These are phyloP conservation scores for Nyctibius bracteatus DNA, from an alignment of 2,113 vertebrate species.

Conservation along the genomic window DNA sequence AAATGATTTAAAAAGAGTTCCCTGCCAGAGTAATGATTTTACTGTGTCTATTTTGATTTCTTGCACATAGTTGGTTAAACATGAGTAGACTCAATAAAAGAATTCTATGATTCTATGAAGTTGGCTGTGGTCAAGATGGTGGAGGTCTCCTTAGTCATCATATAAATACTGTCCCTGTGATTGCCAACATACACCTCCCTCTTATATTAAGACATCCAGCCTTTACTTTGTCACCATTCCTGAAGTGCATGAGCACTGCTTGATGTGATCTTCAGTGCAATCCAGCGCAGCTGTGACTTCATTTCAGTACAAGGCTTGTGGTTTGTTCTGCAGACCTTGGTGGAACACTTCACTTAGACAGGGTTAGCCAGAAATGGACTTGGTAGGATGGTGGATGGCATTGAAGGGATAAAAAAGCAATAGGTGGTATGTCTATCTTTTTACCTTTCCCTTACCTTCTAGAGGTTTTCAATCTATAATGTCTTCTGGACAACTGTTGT, in stretches of 20 bases:
- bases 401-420: neutral
- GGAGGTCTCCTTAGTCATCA: neutral
- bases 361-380: neutral
- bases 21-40: neutral
- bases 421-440: neutral
- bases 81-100: neutral
- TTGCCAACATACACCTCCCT: rapidly evolving
- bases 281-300: neutral
- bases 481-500: neutral
- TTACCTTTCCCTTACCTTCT: neutral
- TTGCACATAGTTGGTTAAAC: neutral
- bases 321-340: neutral
- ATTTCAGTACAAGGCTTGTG: neutral
- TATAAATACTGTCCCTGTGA: neutral
- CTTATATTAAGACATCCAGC: neutral
- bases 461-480: neutral
- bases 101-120: too few species aligned
- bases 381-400: neutral
- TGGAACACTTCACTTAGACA: neutral
- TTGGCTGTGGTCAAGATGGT: neutral
- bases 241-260: neutral
- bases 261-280: neutral
- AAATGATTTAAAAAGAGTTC: neutral
- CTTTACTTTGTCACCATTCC: neutral
- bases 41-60: neutral